Conservation (phyloP, 1,140 invertebrate species). For the Nylanderia fulva region DNA sequence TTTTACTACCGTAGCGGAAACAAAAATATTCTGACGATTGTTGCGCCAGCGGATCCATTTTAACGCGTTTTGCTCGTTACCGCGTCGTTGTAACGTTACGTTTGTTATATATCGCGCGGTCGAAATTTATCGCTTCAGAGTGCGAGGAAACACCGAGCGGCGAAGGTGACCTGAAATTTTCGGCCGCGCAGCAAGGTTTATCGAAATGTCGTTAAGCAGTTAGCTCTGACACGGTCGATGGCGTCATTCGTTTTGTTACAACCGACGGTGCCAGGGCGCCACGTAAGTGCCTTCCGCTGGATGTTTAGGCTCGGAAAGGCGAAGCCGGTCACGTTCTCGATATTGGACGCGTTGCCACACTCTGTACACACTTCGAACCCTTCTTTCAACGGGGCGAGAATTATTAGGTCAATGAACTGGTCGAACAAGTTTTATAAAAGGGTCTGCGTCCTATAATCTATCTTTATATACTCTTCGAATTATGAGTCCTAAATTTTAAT, state of each 20-base stretch:
- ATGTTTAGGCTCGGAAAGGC: constrained; percentile 78
- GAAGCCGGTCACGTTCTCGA: constrained; percentile 78
- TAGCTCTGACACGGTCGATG: constrained; percentile 68
- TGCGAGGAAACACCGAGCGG: neutral
- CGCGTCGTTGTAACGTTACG: neutral
- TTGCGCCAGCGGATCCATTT: constrained; percentile 30
- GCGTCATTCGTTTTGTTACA: constrained; percentile 76
- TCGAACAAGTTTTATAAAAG: constrained; percentile 14
- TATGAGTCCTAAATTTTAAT: neutral
- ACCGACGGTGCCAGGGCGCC: constrained; percentile 56
- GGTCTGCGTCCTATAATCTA: neutral
- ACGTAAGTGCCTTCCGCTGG: constrained; percentile 68
- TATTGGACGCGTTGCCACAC: constrained; percentile 68
- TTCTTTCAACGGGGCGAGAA: constrained; percentile 76
- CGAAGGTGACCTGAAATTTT: constrained; percentile 47
- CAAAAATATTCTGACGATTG: neutral
- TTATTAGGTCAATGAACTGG: constrained; percentile 78
- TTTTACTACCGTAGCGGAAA: constrained; percentile 6
- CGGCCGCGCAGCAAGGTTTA: constrained; percentile 61
- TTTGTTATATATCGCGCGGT: constrained; percentile 30
- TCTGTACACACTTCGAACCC: constrained; percentile 68
- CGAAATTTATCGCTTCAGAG: constrained; percentile 14
- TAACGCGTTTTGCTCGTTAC: constrained; percentile 31
- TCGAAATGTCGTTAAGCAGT: constrained; percentile 73
- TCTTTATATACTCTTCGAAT: neutral